Base-by-base conservation (phyloP, 1,140 invertebrate species). In the Bombus fervidus region DNA sequence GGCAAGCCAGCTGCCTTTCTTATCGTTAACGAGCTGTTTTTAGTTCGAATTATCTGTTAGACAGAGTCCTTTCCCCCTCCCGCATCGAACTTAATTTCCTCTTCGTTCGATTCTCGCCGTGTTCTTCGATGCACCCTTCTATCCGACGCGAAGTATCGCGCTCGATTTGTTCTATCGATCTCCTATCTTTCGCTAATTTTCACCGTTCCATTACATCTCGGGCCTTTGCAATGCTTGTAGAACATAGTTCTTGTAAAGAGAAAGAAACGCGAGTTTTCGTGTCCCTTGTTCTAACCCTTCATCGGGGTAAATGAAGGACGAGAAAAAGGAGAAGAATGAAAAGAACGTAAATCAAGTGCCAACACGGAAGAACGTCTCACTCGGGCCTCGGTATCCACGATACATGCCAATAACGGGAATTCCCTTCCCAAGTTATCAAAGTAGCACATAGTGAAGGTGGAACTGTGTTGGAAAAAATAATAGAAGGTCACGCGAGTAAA, bases 21-120 rank as follows among this genome's bases (percentile, higher is more conserved):
- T 53, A 41, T 62, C 77, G 68, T 79, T 85, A 85, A 85, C 83
- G 83, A 85, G 76, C 68, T 85, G 76, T 80, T 85, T 80, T 79
- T 80, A 80, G 31, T 62, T 39, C 6, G 68, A 64, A 80, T 85
- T 80, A 80, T 72, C 83, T 53, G 76, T 66, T 39, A 25, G 57
- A 47, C 76, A 43, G 68, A 73, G 34, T 72, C 62, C 18, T 13
- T 25, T 3, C 13, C 31, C 39, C 18, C 31, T 9, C 0, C 1
- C 18, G 47, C 18, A 12, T 62, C 59, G 28, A 85, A 79, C 41
- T 85, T 80, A n/a, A 71, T 85, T 57, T 28, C 28, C 41, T 25
- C 43, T 12, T 22, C 47, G 47, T 25, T 22, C 68, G 2, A 59
- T 83, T 53, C 72, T 64, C 22, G 22, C 15, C 41, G 57, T 9